phyloP scores from a whole-genome alignment of 2,888 invertebrate species.

The Marronus borbonicus region DNA sequence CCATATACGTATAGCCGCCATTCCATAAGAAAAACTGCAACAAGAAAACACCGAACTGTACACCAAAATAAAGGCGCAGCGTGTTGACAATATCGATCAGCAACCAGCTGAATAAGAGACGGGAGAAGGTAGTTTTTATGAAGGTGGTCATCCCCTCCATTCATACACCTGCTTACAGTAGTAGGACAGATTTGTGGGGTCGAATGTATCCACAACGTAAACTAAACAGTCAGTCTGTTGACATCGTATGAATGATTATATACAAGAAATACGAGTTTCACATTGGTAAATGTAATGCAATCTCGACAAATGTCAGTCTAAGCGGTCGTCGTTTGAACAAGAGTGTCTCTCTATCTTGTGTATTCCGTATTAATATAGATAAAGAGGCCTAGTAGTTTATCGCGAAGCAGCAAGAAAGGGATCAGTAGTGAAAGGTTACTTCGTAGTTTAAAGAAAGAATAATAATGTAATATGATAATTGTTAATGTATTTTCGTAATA shows the following conservation, averaged over 20 bases:
- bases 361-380: conserved; percentile 35
- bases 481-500: conserved; percentile 25
- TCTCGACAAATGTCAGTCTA: conserved; percentile 43
- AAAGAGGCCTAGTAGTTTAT: conserved; percentile 44
- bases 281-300: conserved; percentile 40
- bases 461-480: conserved; percentile 38
- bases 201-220: conserved; percentile 55
- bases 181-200: conserved; percentile 56
- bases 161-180: conserved; percentile 57
- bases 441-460: conserved; percentile 31
- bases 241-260: conserved; percentile 47
- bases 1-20: neutral
- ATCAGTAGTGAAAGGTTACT: conserved; percentile 43
- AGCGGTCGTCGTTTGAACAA: conserved; percentile 26
- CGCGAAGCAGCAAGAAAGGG: conserved; percentile 35
- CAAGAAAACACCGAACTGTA: conserved; percentile 3
- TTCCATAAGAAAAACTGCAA: neutral
- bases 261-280: conserved; percentile 47
- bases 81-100: conserved; percentile 50
- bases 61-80: conserved; percentile 35
- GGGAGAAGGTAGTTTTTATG: conserved; percentile 53
- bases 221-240: conserved; percentile 54
- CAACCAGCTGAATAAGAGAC: conserved; percentile 47
- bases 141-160: conserved; percentile 56
- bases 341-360: conserved; percentile 37